A percentile compares a stretch with the other conserved stretches of the same genome.
phyloP scores from a whole-genome alignment of 2,797 vertebrate species.

The Tarsius wallacei region DNA sequence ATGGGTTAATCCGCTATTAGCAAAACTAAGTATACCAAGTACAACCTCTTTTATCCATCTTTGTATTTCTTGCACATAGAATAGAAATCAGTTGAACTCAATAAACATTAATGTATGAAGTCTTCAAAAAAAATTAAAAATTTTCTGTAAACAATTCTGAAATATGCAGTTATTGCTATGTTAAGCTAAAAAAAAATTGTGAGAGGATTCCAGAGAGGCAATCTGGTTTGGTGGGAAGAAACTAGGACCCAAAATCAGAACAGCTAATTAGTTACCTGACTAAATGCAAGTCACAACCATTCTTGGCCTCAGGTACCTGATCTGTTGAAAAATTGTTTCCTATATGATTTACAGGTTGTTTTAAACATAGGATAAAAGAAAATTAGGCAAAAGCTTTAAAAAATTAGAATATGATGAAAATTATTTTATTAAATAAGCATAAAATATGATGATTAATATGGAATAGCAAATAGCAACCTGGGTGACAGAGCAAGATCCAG shows the following conservation, averaged over 20 bases:
- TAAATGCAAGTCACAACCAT: background rate
- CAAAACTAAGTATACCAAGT: conserved; percentile 12
- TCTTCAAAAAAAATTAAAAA: conserved; percentile 54
- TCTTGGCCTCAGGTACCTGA: conserved; percentile 19
- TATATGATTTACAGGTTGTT: conserved; percentile 56
- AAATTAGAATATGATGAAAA: conserved; percentile 28
- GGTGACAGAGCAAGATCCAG: background rate
- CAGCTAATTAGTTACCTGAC: background rate
- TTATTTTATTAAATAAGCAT: conserved; percentile 46
- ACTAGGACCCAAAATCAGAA: background rate
- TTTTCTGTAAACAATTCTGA: conserved; percentile 26
- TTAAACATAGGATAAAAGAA: conserved; percentile 53
- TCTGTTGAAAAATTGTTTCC: conserved; percentile 34
- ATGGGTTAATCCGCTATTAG: conserved; percentile 13
- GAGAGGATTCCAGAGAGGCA: conserved; percentile 32
- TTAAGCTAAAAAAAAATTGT: background rate
- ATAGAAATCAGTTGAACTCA: conserved; percentile 10
- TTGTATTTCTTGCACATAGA: conserved; percentile 6
- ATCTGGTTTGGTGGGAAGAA: background rate
- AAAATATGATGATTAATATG: conserved; percentile 51
- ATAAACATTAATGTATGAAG: background rate
- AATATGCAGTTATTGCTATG: conserved; percentile 19
- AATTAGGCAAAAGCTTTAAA: conserved; percentile 61
- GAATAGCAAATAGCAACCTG: background rate
- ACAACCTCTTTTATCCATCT: conserved; percentile 51